These are phyloP conservation scores for Drosophila simulans DNA, from an alignment of 1,140 invertebrate genomes.

Conservation along the genomic window DNA sequence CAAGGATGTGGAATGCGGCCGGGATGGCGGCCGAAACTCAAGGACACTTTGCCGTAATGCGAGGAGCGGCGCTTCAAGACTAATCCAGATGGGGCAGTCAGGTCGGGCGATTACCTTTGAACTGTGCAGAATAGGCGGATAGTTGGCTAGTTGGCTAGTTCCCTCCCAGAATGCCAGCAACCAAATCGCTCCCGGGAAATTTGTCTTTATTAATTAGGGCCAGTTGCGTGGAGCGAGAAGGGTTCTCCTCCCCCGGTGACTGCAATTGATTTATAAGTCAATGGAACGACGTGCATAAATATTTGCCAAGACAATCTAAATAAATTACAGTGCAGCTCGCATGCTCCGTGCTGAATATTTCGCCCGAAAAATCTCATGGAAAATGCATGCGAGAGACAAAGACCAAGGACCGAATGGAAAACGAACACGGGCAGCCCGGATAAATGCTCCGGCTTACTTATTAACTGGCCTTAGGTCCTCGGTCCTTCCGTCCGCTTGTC, in stretches of 20 bases:
- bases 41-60: slow-evolving; percentile 43
- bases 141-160: too few relatives aligned
- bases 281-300: slow-evolving; percentile 73
- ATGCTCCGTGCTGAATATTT: slow-evolving; percentile 13
- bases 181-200: slow-evolving; percentile 35
- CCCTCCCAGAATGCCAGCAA: too few relatives aligned
- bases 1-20: slow-evolving; percentile 18
- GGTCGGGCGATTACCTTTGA: slow-evolving; percentile 28
- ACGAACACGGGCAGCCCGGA: slow-evolving; percentile 18
- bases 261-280: slow-evolving; percentile 76
- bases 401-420: slow-evolving; percentile 1
- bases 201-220: slow-evolving; percentile 63
- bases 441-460: slow-evolving; percentile 40
- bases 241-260: neutral
- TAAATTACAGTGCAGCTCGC: slow-evolving; percentile 66
- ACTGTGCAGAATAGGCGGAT: neutral
- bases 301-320: slow-evolving; percentile 75
- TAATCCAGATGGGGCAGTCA: slow-evolving; percentile 29
- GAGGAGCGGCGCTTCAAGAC: slow-evolving; percentile 45
- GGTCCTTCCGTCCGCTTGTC: neutral
- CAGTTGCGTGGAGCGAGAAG: neutral
- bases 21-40: neutral
- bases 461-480: slow-evolving; percentile 43
- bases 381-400: slow-evolving; percentile 53
- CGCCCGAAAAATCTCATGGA: slow-evolving; percentile 66